Base-by-base conservation (phyloP, 1,140 invertebrate species). In the Papilio polytes region DNA sequence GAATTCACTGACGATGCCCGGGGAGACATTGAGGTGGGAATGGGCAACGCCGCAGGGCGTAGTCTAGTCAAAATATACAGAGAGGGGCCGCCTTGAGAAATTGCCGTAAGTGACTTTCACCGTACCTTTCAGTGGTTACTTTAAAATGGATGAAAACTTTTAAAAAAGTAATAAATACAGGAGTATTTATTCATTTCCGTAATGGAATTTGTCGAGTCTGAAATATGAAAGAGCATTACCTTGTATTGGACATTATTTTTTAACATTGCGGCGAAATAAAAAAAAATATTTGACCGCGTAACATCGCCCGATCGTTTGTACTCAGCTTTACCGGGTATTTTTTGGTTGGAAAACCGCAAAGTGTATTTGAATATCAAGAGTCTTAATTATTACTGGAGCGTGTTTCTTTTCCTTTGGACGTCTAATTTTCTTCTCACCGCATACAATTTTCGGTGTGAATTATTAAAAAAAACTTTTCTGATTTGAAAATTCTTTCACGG, bases 181-280 rank as follows among this genome's bases (percentile, higher is more conserved):
- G 79, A 70, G 76, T 87, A 84, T 88, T 88, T 89, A 87, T 86
- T 88, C 86, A 87, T 88, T 89, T 87, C 80, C 73, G 81, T 89
- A 88, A 89, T 88, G 85, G 87, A 89, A 84, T 88, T 86, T 85
- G 82, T 70, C 83, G 84, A 83, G 82, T 83, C 80, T 79, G 81
- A 86, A 85, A 86, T 85, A 82, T 82, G 80, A 83, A 85, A 79
- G 53, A 80, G 66, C 76, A 31, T 78, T 81, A 53, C 44, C 53
- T 81, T 79, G 66, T 31, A 79, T 41, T 44, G 41, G 74, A 76
- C 74, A 31, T 76, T 76, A 53, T 76, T 76, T n/a, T 76, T 48
- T 76, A 51, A 76, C 46, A 51, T 76, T 51, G 18, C 10, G 41
- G 41, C 44, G 18, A 20, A 12, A 74, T 48, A 51, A 26, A 76